Conservation (phyloP, 2,888 invertebrate species). For the Troides helena region DNA sequence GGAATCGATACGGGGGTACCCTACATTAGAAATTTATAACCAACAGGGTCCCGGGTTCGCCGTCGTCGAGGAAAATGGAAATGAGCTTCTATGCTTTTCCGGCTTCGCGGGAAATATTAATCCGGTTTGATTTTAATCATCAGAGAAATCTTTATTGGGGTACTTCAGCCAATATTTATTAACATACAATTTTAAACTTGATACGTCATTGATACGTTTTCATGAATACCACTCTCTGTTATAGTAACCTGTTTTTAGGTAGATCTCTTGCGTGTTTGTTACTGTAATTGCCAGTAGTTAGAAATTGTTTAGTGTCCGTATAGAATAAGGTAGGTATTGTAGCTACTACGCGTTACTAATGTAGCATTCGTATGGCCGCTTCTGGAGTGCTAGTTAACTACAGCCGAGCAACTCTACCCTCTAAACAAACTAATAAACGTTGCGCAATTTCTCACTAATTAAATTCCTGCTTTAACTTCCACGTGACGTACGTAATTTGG, state of each 20-base stretch:
- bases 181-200: neutral
- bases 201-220: no score
- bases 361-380: conserved; percentile 39
- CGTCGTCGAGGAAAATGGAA: conserved; percentile 53
- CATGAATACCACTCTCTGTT: no score
- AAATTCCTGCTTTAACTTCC: conserved; percentile 31
- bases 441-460: conserved; percentile 56
- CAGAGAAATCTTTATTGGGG: neutral
- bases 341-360: conserved; percentile 39
- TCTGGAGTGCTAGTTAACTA: conserved; percentile 37
- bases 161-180: neutral
- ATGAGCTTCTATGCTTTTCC: conserved; percentile 42
- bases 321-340: neutral
- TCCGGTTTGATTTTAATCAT: conserved; percentile 40
- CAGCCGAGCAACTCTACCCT: conserved; percentile 43
- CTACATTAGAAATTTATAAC: conserved; percentile 71
- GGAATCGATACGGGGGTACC: conserved; percentile 61
- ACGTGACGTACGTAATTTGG: conserved; percentile 21
- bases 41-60: conserved; percentile 48
- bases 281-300: neutral
- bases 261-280: neutral
- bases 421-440: conserved; percentile 58
- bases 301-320: neutral
- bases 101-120: conserved; percentile 36
- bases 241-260: neutral